Percentiles rank a stretch among this genome's conserved stretches.
Conservation (phyloP, 2,888 invertebrate species). For the Xanthorhoe designata region DNA sequence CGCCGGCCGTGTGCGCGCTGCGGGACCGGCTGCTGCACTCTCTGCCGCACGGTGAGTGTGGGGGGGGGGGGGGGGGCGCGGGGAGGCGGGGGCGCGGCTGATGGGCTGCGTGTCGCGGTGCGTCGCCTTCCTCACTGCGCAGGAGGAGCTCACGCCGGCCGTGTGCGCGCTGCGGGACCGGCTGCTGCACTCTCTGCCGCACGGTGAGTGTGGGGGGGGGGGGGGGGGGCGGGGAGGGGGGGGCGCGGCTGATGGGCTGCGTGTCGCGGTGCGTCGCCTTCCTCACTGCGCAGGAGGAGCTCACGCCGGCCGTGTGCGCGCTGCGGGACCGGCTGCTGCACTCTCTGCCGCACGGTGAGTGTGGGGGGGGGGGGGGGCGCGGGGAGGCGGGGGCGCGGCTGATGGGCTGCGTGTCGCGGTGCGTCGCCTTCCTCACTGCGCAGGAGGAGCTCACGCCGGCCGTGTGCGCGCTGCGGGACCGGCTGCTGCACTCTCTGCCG, state of each 20-base stretch:
- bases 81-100: conserved; percentile 82
- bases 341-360: conserved; percentile 58
- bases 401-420: conserved; percentile 75
- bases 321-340: conserved; percentile 81
- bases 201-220: conserved; percentile 53
- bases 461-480: conserved; percentile 71
- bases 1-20: conserved; percentile 67
- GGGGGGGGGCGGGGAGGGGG: conserved; percentile 67
- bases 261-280: conserved; percentile 82
- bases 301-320: conserved; percentile 66
- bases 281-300: conserved; percentile 57
- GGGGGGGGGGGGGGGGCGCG: conserved; percentile 60
- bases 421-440: conserved; percentile 77
- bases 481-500: conserved; percentile 78
- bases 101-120: conserved; percentile 78
- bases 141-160: conserved; percentile 58
- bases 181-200: conserved; percentile 75
- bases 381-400: conserved; percentile 82
- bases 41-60: conserved; percentile 52
- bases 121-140: conserved; percentile 75
- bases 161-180: conserved; percentile 74
- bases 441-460: conserved; percentile 58
- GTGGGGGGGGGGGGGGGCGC: conserved; percentile 61
- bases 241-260: conserved; percentile 81
- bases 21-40: conserved; percentile 80